phyloP scores from a whole-genome alignment of 2,113 vertebrate species.

The Anoplopoma fimbria region DNA sequence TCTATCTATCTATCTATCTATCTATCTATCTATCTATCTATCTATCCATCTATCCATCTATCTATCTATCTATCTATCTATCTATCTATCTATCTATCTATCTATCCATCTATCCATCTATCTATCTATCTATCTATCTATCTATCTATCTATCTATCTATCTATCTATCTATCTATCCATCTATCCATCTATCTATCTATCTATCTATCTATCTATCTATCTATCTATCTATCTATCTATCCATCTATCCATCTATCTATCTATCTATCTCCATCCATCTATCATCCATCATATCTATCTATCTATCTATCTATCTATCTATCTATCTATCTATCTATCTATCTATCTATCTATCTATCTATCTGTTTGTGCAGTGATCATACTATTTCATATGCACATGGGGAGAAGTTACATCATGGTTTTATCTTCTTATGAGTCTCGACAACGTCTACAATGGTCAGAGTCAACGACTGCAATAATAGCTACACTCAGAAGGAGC shows the following conservation, averaged over 20 bases:
- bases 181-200: neutral
- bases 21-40: neutral
- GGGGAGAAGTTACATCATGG: neutral
- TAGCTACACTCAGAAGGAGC: neutral
- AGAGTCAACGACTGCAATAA: neutral
- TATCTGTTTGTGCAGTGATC: neutral
- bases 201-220: neutral
- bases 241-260: neutral
- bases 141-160: too few relatives aligned
- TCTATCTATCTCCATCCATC: neutral
- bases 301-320: neutral
- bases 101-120: neutral
- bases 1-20: neutral
- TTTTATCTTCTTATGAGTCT: neutral
- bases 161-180: neutral
- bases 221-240: neutral
- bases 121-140: neutral
- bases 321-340: neutral
- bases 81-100: neutral
- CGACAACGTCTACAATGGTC: neutral
- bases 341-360: neutral
- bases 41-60: neutral
- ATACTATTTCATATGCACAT: constrained; percentile 6
- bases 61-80: neutral
- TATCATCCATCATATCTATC: neutral